Percentiles rank a stretch among this genome's conserved stretches.
Conservation (phyloP, 1,140 invertebrate genomes). For the Rhagoletis pomonella region DNA sequence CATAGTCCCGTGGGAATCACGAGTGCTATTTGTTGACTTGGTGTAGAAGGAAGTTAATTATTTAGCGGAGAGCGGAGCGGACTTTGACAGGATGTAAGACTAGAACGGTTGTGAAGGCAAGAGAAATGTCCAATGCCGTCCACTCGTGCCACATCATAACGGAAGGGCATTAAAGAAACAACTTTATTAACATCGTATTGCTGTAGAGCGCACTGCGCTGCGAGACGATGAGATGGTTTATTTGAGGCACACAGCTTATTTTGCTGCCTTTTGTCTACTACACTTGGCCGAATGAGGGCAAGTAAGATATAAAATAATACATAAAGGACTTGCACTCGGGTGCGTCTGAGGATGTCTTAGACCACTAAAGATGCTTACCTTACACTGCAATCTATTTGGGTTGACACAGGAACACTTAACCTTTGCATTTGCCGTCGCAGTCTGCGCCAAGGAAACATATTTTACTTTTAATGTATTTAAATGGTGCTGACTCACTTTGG, state of each 20-base stretch:
- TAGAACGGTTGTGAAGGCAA: not conserved
- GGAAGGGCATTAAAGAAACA: conserved; percentile 30
- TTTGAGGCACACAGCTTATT: not conserved
- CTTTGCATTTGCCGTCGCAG: conserved; percentile 12
- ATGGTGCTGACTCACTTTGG: conserved; percentile 12
- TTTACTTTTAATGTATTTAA: conserved; percentile 34
- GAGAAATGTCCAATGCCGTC: not conserved
- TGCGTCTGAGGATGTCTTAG: not conserved
- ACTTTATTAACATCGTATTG: conserved; percentile 17
- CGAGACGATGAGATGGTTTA: not conserved
- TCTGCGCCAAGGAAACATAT: not conserved
- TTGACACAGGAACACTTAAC: conserved; percentile 29
- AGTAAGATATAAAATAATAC: too few relatives aligned
- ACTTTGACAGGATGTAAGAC: not conserved
- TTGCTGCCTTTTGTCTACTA: not conserved
- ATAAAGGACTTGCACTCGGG: not conserved
- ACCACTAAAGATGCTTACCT: not conserved
- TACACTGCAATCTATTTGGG: conserved; percentile 15
- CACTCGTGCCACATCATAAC: not conserved
- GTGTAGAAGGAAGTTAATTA: conserved; percentile 15
- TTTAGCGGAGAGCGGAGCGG: not conserved
- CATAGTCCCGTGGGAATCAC: conserved; percentile 21
- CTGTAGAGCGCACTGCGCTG: not conserved
- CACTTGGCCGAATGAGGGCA: too few relatives aligned
- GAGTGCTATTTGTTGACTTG: not conserved